These are phyloP conservation scores for Herminia tarsipennalis DNA, from an alignment of 2,888 invertebrate genomes.

Conservation along the genomic window DNA sequence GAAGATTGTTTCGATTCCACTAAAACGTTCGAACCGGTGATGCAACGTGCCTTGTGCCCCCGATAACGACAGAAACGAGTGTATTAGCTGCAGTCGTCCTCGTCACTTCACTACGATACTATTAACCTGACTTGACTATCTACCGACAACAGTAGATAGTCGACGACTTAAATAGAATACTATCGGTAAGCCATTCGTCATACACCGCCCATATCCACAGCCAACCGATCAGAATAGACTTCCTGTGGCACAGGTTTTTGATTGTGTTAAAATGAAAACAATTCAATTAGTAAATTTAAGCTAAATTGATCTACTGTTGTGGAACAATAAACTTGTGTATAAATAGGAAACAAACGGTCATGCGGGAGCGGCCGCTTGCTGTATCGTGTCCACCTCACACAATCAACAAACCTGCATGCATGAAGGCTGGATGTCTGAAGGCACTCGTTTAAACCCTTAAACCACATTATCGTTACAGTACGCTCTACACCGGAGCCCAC, in stretches of 20 bases:
- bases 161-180: conserved; percentile 50
- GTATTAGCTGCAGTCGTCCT: conserved; percentile 32
- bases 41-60: conserved; percentile 80
- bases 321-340: conserved; percentile 21
- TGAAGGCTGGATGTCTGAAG: conserved; percentile 84
- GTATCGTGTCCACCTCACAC: conserved; percentile 65
- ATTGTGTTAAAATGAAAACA: conserved; percentile 50
- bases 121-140: conserved; percentile 23
- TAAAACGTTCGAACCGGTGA: conserved; percentile 53
- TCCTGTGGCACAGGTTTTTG: conserved; percentile 50
- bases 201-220: conserved; percentile 47
- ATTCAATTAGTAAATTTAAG: conserved; percentile 26
- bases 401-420: conserved; percentile 76
- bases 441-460: conserved; percentile 81
- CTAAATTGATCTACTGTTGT: conserved; percentile 27
- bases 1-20: conserved; percentile 54
- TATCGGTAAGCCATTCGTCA: conserved; percentile 55
- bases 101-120: conserved; percentile 27
- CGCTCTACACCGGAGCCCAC: conserved; percentile 44
- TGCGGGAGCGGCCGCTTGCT: conserved; percentile 13
- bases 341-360: conserved; percentile 13
- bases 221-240: conserved; percentile 47
- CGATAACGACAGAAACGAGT: conserved; percentile 42
- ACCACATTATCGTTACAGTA: conserved; percentile 63
- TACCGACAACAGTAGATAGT: conserved; percentile 34